Evolutionary conservation across 2,888 invertebrate species (phyloP).

Genomic region (Drosophila vallismaia): DNA sequence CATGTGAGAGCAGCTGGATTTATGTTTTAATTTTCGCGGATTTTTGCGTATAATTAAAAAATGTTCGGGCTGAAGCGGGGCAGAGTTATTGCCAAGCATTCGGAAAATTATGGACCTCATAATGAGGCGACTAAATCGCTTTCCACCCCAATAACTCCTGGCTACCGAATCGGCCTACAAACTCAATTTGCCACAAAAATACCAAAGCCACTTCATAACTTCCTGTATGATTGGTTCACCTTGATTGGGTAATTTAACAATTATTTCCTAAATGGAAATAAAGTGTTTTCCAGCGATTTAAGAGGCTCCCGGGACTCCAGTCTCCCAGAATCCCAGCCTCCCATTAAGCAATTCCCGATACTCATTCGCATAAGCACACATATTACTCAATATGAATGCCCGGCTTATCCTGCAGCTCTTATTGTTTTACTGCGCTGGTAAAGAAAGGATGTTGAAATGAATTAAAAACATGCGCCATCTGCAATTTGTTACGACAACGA

Average conservation of each 20-base stretch:
- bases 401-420: constrained; percentile 43
- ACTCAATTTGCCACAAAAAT: constrained; percentile 30
- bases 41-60: constrained; percentile 69
- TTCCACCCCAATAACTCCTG: constrained; percentile 36
- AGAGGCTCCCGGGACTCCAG: too few relatives aligned
- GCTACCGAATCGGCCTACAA: constrained; percentile 15
- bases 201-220: background rate
- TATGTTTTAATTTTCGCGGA: constrained; percentile 72
- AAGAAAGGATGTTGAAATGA: constrained; percentile 56
- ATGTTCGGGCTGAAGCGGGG: constrained; percentile 1
- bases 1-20: constrained; percentile 48
- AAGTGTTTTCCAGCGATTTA: background rate
- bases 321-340: background rate
- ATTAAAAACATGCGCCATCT: constrained; percentile 75
- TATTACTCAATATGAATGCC: constrained; percentile 44
- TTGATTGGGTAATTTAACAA: constrained; percentile 26
- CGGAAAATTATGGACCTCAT: constrained; percentile 28
- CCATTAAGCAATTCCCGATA: constrained; percentile 46
- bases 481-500: constrained; percentile 66
- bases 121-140: constrained; percentile 30
- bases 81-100: constrained; percentile 23
- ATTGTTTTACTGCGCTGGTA: constrained; percentile 52
- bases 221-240: constrained; percentile 11
- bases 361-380: constrained; percentile 30
- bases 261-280: constrained; percentile 28